Base-by-base conservation (phyloP, 2,113 vertebrate genomes). In the Hirundichthys speculiger region DNA sequence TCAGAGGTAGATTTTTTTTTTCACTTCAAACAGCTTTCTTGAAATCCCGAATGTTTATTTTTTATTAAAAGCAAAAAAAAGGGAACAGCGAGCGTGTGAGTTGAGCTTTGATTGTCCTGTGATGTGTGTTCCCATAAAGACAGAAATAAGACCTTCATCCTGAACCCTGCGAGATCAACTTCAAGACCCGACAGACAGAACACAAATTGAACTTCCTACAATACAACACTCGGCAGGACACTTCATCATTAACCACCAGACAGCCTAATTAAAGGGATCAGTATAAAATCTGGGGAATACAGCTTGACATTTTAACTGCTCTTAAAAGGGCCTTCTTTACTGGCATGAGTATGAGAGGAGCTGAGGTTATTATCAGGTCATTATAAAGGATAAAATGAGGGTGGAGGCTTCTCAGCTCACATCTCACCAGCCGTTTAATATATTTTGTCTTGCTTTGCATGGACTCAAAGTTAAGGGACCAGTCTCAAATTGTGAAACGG, bases 181-280 rank as follows among this genome's bases (percentile, higher is more conserved):
- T 62, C 45, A 13, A n/a, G 48, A 64, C 56, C 18, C 72, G 74
- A 60, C 54, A 71, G 77, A 82, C 65, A 61, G 45, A 69, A 54
- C n/a, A 18, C 39, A 64, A 58, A 70, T 61, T 47, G 34, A 58
- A 53, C 60, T 53, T 63, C 65, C 62, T 41, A 11, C 14, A 5
- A 16, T 48, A 39, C 4, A 63, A 65, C 74, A 53, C 46, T 73
- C 47, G 2, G 12, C 75, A 1, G 34, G 52, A 79, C 63, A 73
- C 77, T 77, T 74, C 52, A 74, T 85, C 86, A 84, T 85, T 83
- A 70, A 67, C 60, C 64, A 57, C 34, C 2, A 39, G 69, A 86
- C 79, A 85, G 52, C 70, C 79, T 90, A 81, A 92, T 90, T 89
- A 86, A 79, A 77, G 21, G 51, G 73, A 80, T 75, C 65, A 42